Evolutionary conservation across 2,888 invertebrate genomes (phyloP).

Genomic region (Trichopria drosophilae): DNA sequence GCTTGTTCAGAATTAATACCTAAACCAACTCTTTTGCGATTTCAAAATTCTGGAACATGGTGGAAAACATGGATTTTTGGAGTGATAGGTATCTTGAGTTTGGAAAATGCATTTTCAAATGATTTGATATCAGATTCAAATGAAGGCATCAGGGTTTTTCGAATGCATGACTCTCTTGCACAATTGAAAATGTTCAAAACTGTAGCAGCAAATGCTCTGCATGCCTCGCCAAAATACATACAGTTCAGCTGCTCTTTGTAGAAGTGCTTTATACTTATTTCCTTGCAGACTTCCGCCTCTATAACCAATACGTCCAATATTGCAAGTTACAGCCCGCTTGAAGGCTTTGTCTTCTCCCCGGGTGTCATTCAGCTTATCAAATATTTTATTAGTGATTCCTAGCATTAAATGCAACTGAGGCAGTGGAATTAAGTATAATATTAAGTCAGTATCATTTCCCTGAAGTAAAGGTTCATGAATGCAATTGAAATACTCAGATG

Average conservation of each 20-base stretch:
- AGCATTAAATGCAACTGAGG: not conserved
- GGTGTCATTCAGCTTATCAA: not conserved
- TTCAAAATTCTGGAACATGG: slow-evolving; percentile 1
- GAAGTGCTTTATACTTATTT: not conserved
- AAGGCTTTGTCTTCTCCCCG: not conserved
- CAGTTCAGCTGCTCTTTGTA: not conserved
- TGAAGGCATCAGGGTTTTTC: not conserved
- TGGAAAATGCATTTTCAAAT: not conserved
- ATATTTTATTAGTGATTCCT: too few relatives aligned
- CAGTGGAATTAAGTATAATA: not conserved
- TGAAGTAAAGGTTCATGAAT: not conserved
- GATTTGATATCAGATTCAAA: slow-evolving; percentile 1
- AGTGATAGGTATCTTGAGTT: too few relatives aligned
- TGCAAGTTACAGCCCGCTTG: not conserved
- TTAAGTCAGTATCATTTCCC: not conserved
- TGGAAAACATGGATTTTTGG: too few relatives aligned
- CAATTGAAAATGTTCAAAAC: not conserved
- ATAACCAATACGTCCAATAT: not conserved
- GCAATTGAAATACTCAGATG: not conserved
- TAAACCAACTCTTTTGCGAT: not conserved
- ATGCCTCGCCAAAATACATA: not conserved
- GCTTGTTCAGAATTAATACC: too few relatives aligned
- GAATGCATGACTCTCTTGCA: not conserved
- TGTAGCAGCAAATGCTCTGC: not conserved
- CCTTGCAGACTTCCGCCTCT: not conserved